A percentile compares a stretch with the other conserved stretches of the same genome.
Evolutionary conservation across 2,797 vertebrate genomes (phyloP).

Genomic region (Oreochromis grahami): DNA sequence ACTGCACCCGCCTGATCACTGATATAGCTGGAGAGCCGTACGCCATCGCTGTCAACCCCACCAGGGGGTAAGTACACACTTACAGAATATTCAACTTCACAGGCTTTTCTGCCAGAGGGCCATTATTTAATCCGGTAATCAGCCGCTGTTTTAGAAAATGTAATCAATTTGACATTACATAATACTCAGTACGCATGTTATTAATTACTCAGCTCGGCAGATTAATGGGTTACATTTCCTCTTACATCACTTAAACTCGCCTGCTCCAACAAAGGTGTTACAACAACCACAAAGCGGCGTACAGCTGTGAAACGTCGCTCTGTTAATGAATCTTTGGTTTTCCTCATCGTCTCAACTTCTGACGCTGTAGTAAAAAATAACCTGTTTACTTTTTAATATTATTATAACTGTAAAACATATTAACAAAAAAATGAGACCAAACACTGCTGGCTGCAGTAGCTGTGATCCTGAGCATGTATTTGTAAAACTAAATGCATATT

Average conservation of each 20-base stretch:
- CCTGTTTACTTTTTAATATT: background rate
- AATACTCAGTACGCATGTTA: background rate
- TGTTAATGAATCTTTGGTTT: background rate
- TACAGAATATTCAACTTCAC: background rate
- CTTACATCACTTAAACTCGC: background rate
- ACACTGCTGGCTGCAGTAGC: background rate
- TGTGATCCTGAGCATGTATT: background rate
- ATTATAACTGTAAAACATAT: background rate
- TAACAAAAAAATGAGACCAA: background rate
- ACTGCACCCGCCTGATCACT: constrained; percentile 94
- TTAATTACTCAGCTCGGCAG: background rate
- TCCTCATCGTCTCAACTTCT: background rate
- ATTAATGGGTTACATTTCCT: background rate
- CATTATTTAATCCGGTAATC: background rate
- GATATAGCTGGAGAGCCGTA: constrained; percentile 97
- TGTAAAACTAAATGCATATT: background rate
- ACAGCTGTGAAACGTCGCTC: too few relatives aligned
- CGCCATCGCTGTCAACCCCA: constrained; percentile 93
- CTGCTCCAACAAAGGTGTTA: background rate
- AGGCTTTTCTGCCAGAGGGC: background rate
- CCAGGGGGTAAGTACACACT: constrained; percentile 78
- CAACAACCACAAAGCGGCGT: background rate
- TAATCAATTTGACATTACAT: background rate
- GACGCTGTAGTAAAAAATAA: background rate
- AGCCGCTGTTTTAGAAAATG: background rate